Percentiles rank a stretch among this genome's conserved stretches.
Conservation (phyloP, 2,888 invertebrate species). For the Craniophora ligustri region DNA sequence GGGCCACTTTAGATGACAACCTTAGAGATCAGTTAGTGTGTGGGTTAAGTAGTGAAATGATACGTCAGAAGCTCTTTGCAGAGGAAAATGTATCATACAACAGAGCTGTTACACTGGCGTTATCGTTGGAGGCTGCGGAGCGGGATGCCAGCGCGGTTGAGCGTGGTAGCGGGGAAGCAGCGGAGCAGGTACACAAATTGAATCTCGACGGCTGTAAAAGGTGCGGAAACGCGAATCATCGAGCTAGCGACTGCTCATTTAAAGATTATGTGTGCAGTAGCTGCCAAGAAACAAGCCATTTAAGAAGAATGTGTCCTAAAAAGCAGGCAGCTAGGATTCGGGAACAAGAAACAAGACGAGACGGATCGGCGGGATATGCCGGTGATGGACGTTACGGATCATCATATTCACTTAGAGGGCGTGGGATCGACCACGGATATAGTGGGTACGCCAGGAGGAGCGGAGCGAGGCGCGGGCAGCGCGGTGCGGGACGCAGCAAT, state of each 20-base stretch:
- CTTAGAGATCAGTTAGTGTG: no score
- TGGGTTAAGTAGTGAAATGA: background rate
- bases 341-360: no score
- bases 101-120: background rate
- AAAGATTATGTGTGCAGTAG: background rate
- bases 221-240: background rate
- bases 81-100: background rate
- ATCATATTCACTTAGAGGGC: background rate
- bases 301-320: background rate
- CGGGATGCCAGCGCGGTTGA: background rate
- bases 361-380: background rate
- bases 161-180: background rate
- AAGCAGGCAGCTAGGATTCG: no score
- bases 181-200: background rate
- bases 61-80: background rate
- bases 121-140: background rate
- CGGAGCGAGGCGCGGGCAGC: background rate
- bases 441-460: background rate
- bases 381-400: background rate
- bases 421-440: background rate
- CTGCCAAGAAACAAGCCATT: background rate
- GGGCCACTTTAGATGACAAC: background rate
- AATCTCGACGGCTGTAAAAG: background rate
- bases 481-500: background rate
- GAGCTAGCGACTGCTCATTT: background rate